These are phyloP conservation scores for Thermophis baileyi DNA, from an alignment of 2,113 vertebrate species.

Conservation along the genomic window DNA sequence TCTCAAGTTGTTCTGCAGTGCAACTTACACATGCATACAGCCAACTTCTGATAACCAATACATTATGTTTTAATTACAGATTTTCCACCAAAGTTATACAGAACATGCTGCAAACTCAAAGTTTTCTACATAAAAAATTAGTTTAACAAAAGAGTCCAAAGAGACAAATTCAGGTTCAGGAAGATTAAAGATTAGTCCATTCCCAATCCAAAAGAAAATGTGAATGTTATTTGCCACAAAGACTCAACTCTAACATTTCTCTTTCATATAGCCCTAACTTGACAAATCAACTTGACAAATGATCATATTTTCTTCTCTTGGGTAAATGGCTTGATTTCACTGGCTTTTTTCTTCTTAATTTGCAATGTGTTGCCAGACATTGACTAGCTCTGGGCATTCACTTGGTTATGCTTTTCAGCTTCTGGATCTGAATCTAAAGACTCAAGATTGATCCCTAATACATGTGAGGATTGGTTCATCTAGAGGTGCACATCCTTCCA, in stretches of 20 bases:
- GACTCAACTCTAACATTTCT: background rate
- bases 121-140: background rate
- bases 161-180: background rate
- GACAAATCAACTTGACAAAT: background rate
- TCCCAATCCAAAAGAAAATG: background rate
- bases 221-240: background rate
- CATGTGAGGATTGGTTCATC: background rate
- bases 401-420: background rate
- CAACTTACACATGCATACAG: background rate
- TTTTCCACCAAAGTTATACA: background rate
- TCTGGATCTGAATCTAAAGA: background rate
- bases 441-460: background rate
- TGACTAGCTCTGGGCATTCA: background rate
- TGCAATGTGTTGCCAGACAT: background rate
- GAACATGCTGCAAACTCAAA: background rate
- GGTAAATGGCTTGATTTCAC: background rate
- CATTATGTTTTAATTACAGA: background rate
- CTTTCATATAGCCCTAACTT: background rate
- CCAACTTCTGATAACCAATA: background rate
- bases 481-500: background rate
- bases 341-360: background rate
- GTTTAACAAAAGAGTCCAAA: background rate
- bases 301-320: background rate
- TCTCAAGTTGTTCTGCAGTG: background rate
- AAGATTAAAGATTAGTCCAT: background rate